Percentiles rank a stretch among this genome's conserved stretches.
phyloP scores from a whole-genome alignment of 2,797 vertebrate genomes.

The Chanos chanos region DNA sequence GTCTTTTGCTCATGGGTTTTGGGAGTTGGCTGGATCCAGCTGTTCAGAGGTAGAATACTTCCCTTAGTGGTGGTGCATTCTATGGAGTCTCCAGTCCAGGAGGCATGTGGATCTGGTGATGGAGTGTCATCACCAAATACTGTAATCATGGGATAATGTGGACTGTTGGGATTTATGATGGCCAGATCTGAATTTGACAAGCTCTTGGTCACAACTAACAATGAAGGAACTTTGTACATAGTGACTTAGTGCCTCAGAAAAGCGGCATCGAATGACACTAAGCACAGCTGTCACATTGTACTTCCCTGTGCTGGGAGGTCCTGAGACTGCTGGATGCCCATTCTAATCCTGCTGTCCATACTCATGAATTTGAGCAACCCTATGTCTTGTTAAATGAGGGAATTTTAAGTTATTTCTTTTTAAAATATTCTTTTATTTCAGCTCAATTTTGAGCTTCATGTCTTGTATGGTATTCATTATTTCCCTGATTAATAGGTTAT shows the following conservation, averaged over 20 bases:
- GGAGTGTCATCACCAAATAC: conserved; percentile 34
- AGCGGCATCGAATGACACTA: too few species aligned
- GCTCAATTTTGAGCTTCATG: conserved; percentile 46
- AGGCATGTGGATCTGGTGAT: conserved; percentile 38
- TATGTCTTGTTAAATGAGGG: conserved; percentile 31
- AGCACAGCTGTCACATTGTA: too few species aligned
- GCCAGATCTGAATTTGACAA: too few species aligned
- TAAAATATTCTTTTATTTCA: conserved; percentile 44
- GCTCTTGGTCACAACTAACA: too few species aligned
- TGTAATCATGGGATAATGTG: conserved; percentile 25
- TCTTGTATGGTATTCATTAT: conserved; percentile 32
- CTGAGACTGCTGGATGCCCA: neutral
- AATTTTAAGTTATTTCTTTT: conserved; percentile 47
- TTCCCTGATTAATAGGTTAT: conserved; percentile 6
- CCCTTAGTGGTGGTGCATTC: conserved; percentile 55
- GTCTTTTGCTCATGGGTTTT: conserved; percentile 31
- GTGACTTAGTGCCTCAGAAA: too few species aligned
- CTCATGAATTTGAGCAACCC: conserved; percentile 7
- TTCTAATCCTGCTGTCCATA: conserved; percentile 5
- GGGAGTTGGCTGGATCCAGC: conserved; percentile 37
- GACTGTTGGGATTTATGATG: too few species aligned
- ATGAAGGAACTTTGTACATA: neutral
- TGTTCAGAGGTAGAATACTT: conserved; percentile 49
- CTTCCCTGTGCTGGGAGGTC: neutral
- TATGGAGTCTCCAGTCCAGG: conserved; percentile 36